Conservation (phyloP, 2,113 vertebrate species). For the Laticauda laticaudata region DNA sequence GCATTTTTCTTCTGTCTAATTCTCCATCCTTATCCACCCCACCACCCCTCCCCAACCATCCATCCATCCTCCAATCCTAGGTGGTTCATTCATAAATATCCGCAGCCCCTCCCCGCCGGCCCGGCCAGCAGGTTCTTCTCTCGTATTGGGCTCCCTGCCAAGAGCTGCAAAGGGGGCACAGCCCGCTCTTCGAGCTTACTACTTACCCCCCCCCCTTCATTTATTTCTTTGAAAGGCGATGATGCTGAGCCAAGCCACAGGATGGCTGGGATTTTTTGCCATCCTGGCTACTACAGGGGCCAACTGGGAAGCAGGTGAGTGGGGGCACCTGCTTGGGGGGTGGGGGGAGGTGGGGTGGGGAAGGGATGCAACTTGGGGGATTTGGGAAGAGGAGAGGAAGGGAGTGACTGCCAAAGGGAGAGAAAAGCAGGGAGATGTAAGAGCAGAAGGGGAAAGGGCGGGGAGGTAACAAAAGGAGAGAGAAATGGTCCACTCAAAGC, state of each 20-base stretch:
- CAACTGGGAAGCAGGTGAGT: constrained; percentile 27
- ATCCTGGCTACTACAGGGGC: constrained; percentile 6
- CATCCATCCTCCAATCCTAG: background rate
- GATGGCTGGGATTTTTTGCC: constrained; percentile 14
- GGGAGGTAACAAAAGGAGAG: background rate
- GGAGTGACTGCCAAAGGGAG: background rate
- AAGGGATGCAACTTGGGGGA: background rate
- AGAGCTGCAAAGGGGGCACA: constrained; percentile 18
- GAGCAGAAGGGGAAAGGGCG: background rate
- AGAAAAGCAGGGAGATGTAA: background rate
- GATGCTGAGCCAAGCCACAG: constrained; percentile 4
- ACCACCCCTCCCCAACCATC: no score
- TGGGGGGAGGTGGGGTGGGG: background rate
- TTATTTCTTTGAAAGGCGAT: background rate
- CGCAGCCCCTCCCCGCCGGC: constrained; percentile 5
- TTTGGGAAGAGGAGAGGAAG: background rate
- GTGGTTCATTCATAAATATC: constrained; percentile 40
- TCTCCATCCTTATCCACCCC: background rate
- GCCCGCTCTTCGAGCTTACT: background rate
- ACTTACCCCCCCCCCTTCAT: background rate
- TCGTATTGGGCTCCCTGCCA: constrained; percentile 9
- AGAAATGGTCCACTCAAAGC: background rate
- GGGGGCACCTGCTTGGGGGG: background rate
- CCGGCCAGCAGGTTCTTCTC: background rate
- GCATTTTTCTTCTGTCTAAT: background rate